phyloP scores from a whole-genome alignment of 2,888 invertebrate species.

The Sphaeridia pumilis region DNA sequence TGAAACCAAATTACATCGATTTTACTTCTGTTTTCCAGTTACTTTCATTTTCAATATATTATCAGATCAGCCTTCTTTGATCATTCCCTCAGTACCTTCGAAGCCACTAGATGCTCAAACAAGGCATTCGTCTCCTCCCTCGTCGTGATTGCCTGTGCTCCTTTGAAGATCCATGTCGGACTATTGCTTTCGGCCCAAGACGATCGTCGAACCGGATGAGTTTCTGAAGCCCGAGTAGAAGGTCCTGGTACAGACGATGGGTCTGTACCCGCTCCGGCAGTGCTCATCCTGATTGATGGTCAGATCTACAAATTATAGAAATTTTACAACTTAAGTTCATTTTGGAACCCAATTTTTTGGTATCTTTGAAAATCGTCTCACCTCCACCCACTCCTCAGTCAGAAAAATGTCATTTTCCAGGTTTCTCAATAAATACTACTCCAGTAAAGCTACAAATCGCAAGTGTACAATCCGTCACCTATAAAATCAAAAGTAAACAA shows the following conservation, averaged over 20 bases:
- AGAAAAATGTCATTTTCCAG: too few species aligned
- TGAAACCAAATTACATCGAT: constrained; percentile 7
- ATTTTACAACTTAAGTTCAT: not conserved
- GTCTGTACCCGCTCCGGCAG: not conserved
- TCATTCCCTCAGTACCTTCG: constrained; percentile 40
- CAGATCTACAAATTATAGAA: not conserved
- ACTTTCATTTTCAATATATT: too few species aligned
- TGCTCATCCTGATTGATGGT: not conserved
- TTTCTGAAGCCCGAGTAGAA: constrained; percentile 18
- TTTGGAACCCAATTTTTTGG: too few species aligned
- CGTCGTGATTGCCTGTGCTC: constrained; percentile 46
- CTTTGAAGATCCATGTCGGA: constrained; percentile 48
- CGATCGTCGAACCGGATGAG: too few species aligned
- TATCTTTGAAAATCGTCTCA: too few species aligned
- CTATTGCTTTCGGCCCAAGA: constrained; percentile 49
- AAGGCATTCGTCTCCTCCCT: constrained; percentile 45
- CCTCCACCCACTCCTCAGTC: too few species aligned
- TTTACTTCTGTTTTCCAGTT: too few species aligned
- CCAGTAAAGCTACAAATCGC: too few species aligned
- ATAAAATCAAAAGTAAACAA: too few species aligned
- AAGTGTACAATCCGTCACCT: too few species aligned
- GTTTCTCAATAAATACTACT: too few species aligned
- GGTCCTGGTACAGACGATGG: not conserved
- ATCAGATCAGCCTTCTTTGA: not conserved
- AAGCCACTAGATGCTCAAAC: constrained; percentile 46